Conservation (phyloP, 2,888 invertebrate species). For the Tenthredo amoena region DNA sequence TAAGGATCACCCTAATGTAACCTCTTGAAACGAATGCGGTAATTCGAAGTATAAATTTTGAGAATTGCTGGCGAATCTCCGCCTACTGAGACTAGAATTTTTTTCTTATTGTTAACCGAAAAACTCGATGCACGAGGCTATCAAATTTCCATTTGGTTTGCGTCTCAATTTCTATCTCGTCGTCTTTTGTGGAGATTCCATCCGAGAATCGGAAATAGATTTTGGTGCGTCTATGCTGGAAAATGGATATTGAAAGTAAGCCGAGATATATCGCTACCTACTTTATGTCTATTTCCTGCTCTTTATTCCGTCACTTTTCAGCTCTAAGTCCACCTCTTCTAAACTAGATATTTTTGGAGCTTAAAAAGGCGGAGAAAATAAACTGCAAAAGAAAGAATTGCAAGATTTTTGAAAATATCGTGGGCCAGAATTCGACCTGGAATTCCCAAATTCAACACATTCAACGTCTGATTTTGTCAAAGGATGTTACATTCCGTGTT, state of each 20-base stretch:
- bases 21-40: not conserved
- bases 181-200: not conserved
- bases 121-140: conserved; percentile 20
- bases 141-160: conserved; percentile 30
- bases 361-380: not conserved
- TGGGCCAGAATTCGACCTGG: not conserved
- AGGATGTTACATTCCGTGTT: not conserved
- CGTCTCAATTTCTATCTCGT: conserved; percentile 18
- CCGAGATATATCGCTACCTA: not conserved
- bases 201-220: conserved; percentile 29
- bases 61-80: not conserved
- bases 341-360: not conserved
- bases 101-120: conserved; percentile 2
- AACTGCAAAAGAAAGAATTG: not conserved
- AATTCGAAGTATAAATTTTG: not conserved
- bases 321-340: not conserved
- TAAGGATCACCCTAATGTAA: not conserved
- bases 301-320: conserved; percentile 13
- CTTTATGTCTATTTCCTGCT: conserved; percentile 2
- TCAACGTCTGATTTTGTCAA: not conserved
- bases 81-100: not conserved
- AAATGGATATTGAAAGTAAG: conserved; percentile 18
- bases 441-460: not conserved
- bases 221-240: conserved; percentile 1
- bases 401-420: not conserved